Conservation (phyloP, 2,797 vertebrate genomes). For the Bryconaethiops microstoma region DNA sequence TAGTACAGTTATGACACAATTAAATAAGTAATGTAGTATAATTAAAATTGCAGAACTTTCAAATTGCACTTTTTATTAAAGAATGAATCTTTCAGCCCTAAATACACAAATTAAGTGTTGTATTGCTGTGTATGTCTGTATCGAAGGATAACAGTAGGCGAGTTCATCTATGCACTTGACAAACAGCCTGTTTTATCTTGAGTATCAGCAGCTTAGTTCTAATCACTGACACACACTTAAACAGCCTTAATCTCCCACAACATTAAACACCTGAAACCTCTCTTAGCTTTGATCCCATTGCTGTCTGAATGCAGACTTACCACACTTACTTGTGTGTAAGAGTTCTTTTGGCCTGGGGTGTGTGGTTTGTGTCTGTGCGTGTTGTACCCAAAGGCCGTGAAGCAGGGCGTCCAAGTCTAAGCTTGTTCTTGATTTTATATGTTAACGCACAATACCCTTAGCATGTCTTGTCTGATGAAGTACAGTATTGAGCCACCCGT, state of each 20-base stretch:
- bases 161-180: neutral
- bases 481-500: too few species aligned
- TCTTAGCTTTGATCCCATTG: neutral
- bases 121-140: neutral
- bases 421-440: neutral
- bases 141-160: neutral
- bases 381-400: constrained; percentile 1
- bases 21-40: too few species aligned
- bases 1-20: too few species aligned
- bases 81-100: too few species aligned
- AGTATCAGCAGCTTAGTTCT: neutral
- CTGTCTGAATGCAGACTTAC: neutral
- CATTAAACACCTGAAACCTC: neutral
- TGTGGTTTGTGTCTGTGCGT: neutral
- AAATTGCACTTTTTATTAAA: too few species aligned
- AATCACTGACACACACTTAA: neutral
- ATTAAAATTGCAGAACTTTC: too few species aligned
- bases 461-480: too few species aligned
- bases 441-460: neutral
- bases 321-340: too few species aligned
- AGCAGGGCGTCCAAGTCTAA: neutral
- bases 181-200: neutral
- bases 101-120: neutral
- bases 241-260: neutral
- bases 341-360: too few species aligned